Conservation (phyloP, 2,113 vertebrate genomes). For the Argyrosomus japonicus region DNA sequence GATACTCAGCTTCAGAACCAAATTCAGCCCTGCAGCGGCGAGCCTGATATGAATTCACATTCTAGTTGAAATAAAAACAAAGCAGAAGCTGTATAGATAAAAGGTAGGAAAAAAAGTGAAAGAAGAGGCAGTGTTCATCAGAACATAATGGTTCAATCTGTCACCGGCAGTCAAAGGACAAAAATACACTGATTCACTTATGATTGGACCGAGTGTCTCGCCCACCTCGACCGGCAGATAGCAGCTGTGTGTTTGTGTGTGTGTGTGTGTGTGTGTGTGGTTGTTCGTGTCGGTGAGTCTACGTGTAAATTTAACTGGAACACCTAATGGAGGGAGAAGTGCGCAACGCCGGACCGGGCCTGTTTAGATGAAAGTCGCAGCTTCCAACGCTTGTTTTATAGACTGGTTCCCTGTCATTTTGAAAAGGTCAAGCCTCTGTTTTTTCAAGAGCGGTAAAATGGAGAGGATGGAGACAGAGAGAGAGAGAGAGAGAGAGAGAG, state of each 20-base stretch:
- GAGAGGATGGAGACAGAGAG: neutral
- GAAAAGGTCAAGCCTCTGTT: constrained; percentile 71
- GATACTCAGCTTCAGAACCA: neutral
- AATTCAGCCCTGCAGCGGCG: constrained; percentile 1
- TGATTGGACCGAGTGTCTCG: constrained; percentile 19
- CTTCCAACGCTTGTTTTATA: constrained; percentile 63
- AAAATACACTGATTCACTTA: constrained; percentile 57
- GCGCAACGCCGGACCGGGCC: constrained; percentile 23
- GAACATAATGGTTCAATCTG: constrained; percentile 50
- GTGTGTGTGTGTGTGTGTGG: neutral
- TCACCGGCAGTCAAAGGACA: constrained; percentile 37
- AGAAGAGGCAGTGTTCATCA: constrained; percentile 30
- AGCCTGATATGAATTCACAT: constrained; percentile 12
- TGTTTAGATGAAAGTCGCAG: constrained; percentile 65
- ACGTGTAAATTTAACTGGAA: constrained; percentile 44
- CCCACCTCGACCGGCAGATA: constrained; percentile 13
- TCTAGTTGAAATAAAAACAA: constrained; percentile 14
- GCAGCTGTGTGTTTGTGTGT: neutral
- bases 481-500: neutral
- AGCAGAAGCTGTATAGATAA: constrained; percentile 2
- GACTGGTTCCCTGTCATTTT: constrained; percentile 61
- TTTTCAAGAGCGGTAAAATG: constrained; percentile 40
- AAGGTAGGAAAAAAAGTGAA: neutral
- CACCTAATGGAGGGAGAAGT: constrained; percentile 48
- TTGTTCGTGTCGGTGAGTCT: constrained; percentile 16